Conservation (phyloP, 2,797 vertebrate species). For the Pipistrellus pygmaeus region DNA sequence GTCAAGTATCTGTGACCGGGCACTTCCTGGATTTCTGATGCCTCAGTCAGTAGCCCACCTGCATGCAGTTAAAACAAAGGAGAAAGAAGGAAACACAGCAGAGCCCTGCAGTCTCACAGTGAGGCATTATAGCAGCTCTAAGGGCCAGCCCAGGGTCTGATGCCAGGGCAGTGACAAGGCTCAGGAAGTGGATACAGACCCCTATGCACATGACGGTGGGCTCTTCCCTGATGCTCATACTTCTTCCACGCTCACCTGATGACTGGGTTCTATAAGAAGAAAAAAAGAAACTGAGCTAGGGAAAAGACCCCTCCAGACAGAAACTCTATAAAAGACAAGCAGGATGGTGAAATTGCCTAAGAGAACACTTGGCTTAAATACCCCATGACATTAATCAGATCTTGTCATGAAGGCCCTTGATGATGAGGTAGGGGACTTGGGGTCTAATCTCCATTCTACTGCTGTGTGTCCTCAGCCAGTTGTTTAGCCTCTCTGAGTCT, state of each 20-base stretch:
- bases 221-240: not conserved
- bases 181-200: not conserved
- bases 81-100: not conserved
- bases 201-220: accelerated
- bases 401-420: not conserved
- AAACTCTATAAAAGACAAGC: not conserved
- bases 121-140: not conserved
- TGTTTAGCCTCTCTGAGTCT: not conserved
- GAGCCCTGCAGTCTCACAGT: not conserved
- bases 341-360: not conserved
- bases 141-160: not conserved
- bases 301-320: not conserved
- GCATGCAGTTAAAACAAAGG: not conserved
- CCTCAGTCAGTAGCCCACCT: not conserved
- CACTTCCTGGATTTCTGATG: not conserved
- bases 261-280: not conserved
- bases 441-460: not conserved
- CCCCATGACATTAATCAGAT: not conserved
- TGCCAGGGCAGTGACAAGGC: not conserved
- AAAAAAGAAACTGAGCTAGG: not conserved
- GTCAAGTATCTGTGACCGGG: constrained; percentile 17
- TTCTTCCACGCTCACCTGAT: not conserved
- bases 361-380: not conserved
- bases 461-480: not conserved
- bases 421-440: not conserved